Base-by-base conservation (phyloP, 2,888 invertebrate species). In the Neoascia interrupta region DNA sequence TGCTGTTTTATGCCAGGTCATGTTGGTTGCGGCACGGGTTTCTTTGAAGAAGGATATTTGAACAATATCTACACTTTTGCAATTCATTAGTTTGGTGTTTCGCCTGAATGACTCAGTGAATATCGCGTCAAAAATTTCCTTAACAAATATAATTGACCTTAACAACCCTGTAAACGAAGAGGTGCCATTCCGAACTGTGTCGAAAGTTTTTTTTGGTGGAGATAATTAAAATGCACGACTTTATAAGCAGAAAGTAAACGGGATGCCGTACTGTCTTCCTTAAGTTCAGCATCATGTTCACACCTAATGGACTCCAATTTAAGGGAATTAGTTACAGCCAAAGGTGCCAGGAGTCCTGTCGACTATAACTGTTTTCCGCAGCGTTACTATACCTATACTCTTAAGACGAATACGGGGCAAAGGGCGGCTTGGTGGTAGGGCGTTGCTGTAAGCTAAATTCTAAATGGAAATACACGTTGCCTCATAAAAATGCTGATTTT, bases 221-320 rank as follows among this genome's bases (percentile, higher is more conserved):
- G 58, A 53, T 76, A 76, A 76, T 76, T 76, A 76, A 66, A 76
- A 76, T 76, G 76, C 72, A 76, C 60, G 76, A 76, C 58, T 76
- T 72, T 72, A 76, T 76, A 53, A 76, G 54, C 69, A 63, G 56
- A 54, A 49, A 34, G 63, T 43, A 36, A 69, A 36, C 28, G 53
- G 36, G 45, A 51, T 34, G 64, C 53, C 58, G 26, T 11, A 2
- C 28, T 60, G 41, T 31, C 56, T 45, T 43, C 16, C 70, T 54
- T 53, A 76, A 76, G 72, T 64, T 76, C 72, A 60, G 72, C 76
- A 60, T 58, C 72, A 60, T 76, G 76, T 76, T 76, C 64, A 60
- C 76, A 72, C 76, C 76, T 76, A 76, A 76, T 76, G 76, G 76
- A 76, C 64, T 76, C 56, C 72, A 76, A 76, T 76, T 76, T 76